Base-by-base conservation (phyloP, 2,888 invertebrate species). In the Drosophila koepferae region DNA sequence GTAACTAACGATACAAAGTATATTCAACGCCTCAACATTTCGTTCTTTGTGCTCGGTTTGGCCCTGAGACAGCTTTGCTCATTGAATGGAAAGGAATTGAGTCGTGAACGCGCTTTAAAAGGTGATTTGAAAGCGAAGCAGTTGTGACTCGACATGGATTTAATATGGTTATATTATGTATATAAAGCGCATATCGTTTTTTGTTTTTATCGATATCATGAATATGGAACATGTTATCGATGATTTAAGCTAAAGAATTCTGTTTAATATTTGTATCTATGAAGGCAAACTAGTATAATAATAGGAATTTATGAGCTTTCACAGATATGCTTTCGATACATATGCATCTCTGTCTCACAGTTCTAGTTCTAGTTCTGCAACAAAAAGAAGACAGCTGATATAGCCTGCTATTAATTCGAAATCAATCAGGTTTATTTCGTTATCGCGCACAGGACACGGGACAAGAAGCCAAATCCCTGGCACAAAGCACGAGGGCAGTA, bases 391-490 rank as follows among this genome's bases (percentile, higher is more conserved):
- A 28, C 49, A 51, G 31, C 31, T 51, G 49, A 7, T 54, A 23
- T n/a, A 2, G 23, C 10, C 54, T 40, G 23, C 41, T 28, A 41
- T 40, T 41, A 44, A 58, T 36, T 23, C 34, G 18, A 58, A 58
- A 58, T 58, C 58, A 58, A 58, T 58, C 56, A 44, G 58, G 18
- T 28, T 43, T 58, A 58, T 44, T 58, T n/a, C 43, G 43, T n/a
- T 55, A 55, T 53, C 53, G 53, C 49, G 18, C 49, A 49, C 49
- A 49, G 49, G 49, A 31, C 49, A 34, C 49, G 18, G 34, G 49
- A 34, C 49, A 34, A 51, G 49, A 51, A 51, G 49, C 49, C 49
- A 51, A 51, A 51, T 51, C 49, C 49, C 31, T 12, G 49, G 6
- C 8, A 16, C 49, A 18, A 12, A 18, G 36, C 51, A 36, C 53